Evolutionary conservation across 2,797 vertebrate genomes (phyloP), one percentile per base, ranked within the genome.

Genomic region (Acipenser oxyrinchus): DNA sequence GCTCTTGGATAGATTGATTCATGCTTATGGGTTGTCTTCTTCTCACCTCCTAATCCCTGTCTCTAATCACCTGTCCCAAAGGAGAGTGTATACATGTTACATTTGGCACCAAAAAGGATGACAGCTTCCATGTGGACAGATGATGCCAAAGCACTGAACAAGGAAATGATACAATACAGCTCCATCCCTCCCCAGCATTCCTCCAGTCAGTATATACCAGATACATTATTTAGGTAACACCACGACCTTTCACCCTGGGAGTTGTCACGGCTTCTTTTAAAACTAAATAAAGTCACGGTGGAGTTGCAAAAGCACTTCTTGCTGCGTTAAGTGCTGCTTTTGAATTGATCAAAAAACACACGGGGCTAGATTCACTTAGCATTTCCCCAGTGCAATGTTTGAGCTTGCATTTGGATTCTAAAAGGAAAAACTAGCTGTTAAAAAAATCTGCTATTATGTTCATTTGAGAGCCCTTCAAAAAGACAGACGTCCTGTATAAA

Each of bases 1-100:
- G 66, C 66, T 73, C 81, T 84, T 37, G 37, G 5, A 37, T 4
- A 37, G 37, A 37, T 37, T 5, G 5, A 5, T 37, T 37, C 37
- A 37, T 37, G 37, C 37, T 37, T 37, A 5, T 37, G 37, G 37
- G 37, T 37, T 37, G 55, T 58, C 11, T 58, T 58, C 13, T 11
- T 58, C 9, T 58, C 11, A 58, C 9, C 55, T n/a, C 55, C 13
- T n/a, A 57, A 57, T 12, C 55, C 55, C 11, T 12, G 6, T n/a
- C 55, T 12, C 13, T 7, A 15, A 13, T 11, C 15, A n/a, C 5
- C 12, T 7, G 12, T 11, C 55, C 55, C 12, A 13, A 58, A 13
- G 55, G 11, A 11, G 6, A 15, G 12, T 7, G 12, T n/a, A 7
- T 7, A n/a, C 12, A n/a, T 58, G 55, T 58, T 7, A 58, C 55